Base-by-base conservation (phyloP, 2,113 vertebrate genomes). In the Lontra canadensis region DNA sequence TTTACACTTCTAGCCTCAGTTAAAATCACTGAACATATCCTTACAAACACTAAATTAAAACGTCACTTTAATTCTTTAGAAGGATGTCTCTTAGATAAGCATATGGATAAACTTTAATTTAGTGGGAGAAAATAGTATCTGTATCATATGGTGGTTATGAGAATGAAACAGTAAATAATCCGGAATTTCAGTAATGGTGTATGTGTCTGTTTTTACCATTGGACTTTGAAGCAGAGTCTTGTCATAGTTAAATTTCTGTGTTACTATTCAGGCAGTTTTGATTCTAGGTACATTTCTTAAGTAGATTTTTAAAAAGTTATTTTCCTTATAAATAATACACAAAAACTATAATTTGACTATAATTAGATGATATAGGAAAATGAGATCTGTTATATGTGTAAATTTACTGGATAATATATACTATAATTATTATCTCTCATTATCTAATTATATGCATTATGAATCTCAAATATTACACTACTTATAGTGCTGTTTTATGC, bases 391-490 rank as follows among this genome's bases (percentile, higher is more conserved):
- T 6, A 42, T 59, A 4, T 73, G 9, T 39, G 61, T 73, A 79
- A 78, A 44, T 39, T 84, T 69, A 71, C 17, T 97, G 63, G n/a
- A 88, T 82, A 91, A 86, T 44, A 91, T 55, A 25, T 12, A 76
- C 3, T 52, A 36, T 11, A 89, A 91, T 90, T 47, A 84, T 84
- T 96, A 95, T 52, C 7, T 57, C 29, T 85, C n/a, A 88, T 73
- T 94, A 87, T 21, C n/a, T 95, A 90, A 89, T 83, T 96, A 79
- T n/a, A 87, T 63, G 29, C 10, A 92, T 65, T 92, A 92, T 94
- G 21, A 83, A 34, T 71, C 26, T 82, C 25, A 94, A 85, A 63
- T 65, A 65, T 74, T 59, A 34, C 34, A 42, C 74, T 83, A 93
- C 15, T n/a, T 93, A 59, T 18, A 78, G 3, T 63, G 36, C 2